These are phyloP conservation scores for Tipula vernalis DNA, from an alignment of 2,888 invertebrate species.

Conservation along the genomic window DNA sequence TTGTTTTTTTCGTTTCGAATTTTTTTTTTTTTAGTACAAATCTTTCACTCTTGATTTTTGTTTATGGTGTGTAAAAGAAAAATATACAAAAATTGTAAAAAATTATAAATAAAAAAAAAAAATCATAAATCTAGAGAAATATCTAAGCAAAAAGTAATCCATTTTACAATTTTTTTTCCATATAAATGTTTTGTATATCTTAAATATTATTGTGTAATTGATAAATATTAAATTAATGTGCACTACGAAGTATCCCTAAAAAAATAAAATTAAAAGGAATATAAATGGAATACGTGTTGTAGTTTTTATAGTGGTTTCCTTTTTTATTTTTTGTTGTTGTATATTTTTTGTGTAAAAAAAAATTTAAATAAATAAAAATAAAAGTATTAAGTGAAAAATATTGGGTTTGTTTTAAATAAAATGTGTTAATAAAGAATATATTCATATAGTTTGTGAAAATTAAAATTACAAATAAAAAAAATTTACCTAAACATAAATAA, in stretches of 20 bases:
- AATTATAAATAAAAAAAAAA: background rate
- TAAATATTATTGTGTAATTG: background rate
- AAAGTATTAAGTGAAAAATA: background rate
- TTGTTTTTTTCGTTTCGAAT: background rate
- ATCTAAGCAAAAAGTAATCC: background rate
- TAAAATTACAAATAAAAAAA: background rate
- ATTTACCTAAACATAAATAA: background rate
- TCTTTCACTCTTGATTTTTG: constrained; percentile 8
- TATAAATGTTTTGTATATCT: background rate
- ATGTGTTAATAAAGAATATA: background rate
- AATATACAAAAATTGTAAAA: background rate
- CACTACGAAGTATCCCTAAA: background rate
- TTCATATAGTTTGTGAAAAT: background rate
- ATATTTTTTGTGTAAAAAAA: background rate
- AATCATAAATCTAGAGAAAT: background rate
- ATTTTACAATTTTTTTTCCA: background rate
- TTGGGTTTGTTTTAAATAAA: background rate
- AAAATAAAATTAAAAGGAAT: background rate
- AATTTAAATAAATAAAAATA: background rate
- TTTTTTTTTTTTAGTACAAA: constrained; percentile 6
- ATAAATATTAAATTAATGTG: background rate
- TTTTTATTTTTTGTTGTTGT: background rate
- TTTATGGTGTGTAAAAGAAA: constrained; percentile 4
- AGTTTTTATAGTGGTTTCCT: background rate
- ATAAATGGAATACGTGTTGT: constrained; percentile 4